phyloP scores from a whole-genome alignment of 1,140 invertebrate genomes.

The Hylyphantes graminicola region DNA sequence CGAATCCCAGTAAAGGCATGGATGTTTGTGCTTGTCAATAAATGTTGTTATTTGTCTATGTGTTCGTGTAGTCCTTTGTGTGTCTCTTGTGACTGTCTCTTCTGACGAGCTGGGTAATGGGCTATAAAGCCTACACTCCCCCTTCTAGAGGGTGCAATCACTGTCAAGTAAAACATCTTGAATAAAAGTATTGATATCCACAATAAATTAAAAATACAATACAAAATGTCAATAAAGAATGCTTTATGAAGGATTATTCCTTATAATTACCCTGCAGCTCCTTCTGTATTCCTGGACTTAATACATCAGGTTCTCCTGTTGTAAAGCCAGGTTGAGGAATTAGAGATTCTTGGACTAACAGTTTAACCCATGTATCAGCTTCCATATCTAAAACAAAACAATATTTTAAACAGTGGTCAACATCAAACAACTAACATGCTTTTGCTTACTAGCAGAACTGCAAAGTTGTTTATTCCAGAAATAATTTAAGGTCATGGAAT shows the following conservation, averaged over 20 bases:
- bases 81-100: too few species aligned
- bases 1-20: too few species aligned
- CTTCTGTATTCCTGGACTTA: conserved; percentile 64
- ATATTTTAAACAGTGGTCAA: not conserved
- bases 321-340: conserved; percentile 61
- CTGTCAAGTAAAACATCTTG: too few species aligned
- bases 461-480: too few species aligned
- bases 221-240: not conserved
- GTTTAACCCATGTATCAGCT: conserved; percentile 64
- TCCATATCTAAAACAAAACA: conserved; percentile 62
- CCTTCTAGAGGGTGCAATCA: too few species aligned
- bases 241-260: not conserved
- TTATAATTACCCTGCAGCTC: conserved; percentile 63
- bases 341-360: conserved; percentile 64
- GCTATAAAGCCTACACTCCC: too few species aligned
- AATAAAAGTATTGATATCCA: too few species aligned
- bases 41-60: too few species aligned
- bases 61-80: too few species aligned
- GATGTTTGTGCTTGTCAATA: too few species aligned
- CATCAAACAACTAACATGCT: not conserved
- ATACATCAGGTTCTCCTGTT: conserved; percentile 64
- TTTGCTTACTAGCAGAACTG: not conserved
- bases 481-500: too few species aligned
- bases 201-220: not conserved
- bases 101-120: too few species aligned